A percentile compares a stretch with the other conserved stretches of the same genome.
Evolutionary conservation across 2,797 vertebrate genomes (phyloP).

Genomic region (Lacerta viridis): DNA sequence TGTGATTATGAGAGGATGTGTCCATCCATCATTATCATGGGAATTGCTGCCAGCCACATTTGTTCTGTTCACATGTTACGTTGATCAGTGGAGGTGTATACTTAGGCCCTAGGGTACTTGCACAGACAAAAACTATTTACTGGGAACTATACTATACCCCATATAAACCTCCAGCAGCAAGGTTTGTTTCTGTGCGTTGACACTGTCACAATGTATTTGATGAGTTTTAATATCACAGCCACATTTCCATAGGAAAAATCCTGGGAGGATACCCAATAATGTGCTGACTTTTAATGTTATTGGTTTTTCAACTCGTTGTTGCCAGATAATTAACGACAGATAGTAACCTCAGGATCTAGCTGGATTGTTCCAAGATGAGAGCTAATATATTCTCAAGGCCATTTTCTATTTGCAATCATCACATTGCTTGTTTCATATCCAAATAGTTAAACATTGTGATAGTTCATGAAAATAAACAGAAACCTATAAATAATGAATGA

Average conservation of each 20-base stretch:
- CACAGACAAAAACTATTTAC: not conserved
- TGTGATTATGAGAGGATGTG: not conserved
- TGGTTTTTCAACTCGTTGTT: constrained; percentile 7
- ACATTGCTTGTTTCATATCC: constrained; percentile 37
- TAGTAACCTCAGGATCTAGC: not conserved
- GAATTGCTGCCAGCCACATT: not conserved
- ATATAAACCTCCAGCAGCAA: not conserved
- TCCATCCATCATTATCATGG: not conserved
- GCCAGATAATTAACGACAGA: constrained; percentile 15
- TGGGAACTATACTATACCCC: not conserved
- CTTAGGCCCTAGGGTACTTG: not conserved
- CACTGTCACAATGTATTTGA: constrained; percentile 9
- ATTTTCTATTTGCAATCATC: constrained; percentile 42
- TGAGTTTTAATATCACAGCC: constrained; percentile 5
- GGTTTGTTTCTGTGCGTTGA: not conserved
- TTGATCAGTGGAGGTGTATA: not conserved
- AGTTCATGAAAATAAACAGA: constrained; percentile 12
- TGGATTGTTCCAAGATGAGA: constrained; percentile 28
- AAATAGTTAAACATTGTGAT: not conserved
- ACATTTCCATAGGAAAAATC: constrained; percentile 3
- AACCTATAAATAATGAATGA: constrained; percentile 2
- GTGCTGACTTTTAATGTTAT: constrained; percentile 12
- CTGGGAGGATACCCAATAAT: not conserved
- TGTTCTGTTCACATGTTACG: not conserved
- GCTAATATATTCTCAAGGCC: constrained; percentile 62